Evolutionary conservation across 2,113 vertebrate species (phyloP).

Genomic region (Ginglymostoma cirratum): DNA sequence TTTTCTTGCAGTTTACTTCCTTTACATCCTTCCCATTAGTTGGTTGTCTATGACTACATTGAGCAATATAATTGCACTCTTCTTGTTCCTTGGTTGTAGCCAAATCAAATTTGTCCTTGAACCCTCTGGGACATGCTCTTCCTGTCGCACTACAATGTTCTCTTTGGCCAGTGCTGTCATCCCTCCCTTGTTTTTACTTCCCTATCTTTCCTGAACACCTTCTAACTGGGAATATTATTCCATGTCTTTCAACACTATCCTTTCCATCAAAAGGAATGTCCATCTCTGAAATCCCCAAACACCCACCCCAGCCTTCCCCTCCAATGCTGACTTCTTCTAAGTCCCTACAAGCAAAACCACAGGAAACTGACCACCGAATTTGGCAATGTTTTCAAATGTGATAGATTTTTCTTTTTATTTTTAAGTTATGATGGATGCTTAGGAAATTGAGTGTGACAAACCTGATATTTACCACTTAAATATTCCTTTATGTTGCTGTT

Average conservation of each 20-base stretch:
- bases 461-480: not conserved
- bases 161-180: too few relatives aligned
- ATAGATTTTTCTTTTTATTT: not conserved
- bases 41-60: too few relatives aligned
- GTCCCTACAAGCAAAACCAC: not conserved
- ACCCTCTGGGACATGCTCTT: too few relatives aligned
- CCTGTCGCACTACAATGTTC: too few relatives aligned
- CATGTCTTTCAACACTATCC: not conserved
- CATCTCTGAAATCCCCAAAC: not conserved
- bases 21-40: too few relatives aligned
- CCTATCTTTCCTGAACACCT: too few relatives aligned
- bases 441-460: not conserved
- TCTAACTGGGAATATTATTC: not conserved
- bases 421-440: not conserved
- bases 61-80: too few relatives aligned
- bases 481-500: not conserved
- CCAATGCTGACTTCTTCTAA: not conserved
- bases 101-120: too few relatives aligned
- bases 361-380: not conserved
- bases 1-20: too few relatives aligned
- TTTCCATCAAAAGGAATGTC: not conserved
- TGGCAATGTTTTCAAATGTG: not conserved
- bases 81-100: too few relatives aligned
- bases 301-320: not conserved
- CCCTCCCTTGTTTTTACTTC: too few relatives aligned